phyloP scores from a whole-genome alignment of 1,140 invertebrate species.

The Apolygus lucorum region DNA sequence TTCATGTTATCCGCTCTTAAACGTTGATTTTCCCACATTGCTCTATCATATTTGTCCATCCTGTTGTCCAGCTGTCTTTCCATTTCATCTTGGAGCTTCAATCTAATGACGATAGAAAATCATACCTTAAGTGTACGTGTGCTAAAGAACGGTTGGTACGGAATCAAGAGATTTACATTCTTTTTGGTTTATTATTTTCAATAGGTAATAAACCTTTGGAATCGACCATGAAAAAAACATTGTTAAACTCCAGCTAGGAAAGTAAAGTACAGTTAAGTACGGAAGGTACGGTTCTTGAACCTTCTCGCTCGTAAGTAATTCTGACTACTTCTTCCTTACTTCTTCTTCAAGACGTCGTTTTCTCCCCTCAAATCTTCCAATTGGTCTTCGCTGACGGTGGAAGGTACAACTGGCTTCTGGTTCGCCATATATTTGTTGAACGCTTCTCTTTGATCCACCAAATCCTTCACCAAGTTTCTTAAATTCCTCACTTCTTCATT shows the following conservation, averaged over 20 bases:
- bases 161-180: too few relatives aligned
- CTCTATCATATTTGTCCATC: conserved; percentile 3
- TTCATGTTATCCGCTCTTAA: not conserved
- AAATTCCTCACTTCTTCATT: conserved; percentile 2
- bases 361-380: not conserved
- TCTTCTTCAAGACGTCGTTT: not conserved
- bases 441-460: conserved; percentile 1
- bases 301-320: too few relatives aligned
- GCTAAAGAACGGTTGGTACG: too few relatives aligned
- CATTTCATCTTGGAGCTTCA: not conserved
- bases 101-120: too few relatives aligned
- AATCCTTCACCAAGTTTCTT: not conserved
- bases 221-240: too few relatives aligned
- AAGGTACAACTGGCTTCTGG: not conserved
- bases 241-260: too few relatives aligned
- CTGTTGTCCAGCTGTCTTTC: not conserved
- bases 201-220: too few relatives aligned
- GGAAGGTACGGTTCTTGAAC: too few relatives aligned
- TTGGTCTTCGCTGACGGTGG: not conserved
- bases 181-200: too few relatives aligned
- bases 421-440: not conserved
- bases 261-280: too few relatives aligned
- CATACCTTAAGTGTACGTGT: too few relatives aligned
- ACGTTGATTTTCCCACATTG: not conserved
- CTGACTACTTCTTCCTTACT: too few relatives aligned